Evolutionary conservation across 2,888 invertebrate species (phyloP).

Genomic region (Digitonthophagus gazella): DNA sequence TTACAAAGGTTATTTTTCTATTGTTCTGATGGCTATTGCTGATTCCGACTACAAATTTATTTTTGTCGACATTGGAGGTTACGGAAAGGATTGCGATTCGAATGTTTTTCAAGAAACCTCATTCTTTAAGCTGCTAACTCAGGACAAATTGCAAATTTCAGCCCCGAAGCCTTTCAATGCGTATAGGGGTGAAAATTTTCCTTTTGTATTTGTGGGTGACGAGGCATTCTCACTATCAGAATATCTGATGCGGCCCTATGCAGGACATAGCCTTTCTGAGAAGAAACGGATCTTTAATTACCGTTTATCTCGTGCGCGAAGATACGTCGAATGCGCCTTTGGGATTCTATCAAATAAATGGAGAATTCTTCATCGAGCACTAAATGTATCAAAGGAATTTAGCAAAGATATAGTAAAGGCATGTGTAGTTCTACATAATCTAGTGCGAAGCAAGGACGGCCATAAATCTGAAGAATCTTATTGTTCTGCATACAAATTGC

Average conservation of each 20-base stretch:
- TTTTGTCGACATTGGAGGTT: conserved; percentile 18
- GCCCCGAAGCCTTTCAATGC: not conserved
- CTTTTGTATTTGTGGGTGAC: conserved; percentile 15
- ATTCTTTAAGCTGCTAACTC: not conserved
- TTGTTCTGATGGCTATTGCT: conserved; percentile 9
- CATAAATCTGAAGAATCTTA: too few species aligned
- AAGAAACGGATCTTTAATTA: not conserved
- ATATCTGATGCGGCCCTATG: conserved; percentile 17
- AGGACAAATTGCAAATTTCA: not conserved
- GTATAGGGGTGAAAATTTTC: not conserved
- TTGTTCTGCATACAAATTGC: too few species aligned
- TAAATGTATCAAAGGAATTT: conserved; percentile 3
- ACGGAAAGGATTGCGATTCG: conserved; percentile 15
- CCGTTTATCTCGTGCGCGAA: not conserved
- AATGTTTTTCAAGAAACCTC: not conserved
- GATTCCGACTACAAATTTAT: conserved; percentile 17
- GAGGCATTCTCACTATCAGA: conserved; percentile 15
- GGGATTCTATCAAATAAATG: conserved; percentile 13
- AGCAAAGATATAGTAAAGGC: conserved; percentile 1
- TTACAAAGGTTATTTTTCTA: conserved; percentile 31
- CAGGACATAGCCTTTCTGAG: not conserved
- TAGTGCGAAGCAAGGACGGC: too few species aligned
- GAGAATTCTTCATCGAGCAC: not conserved
- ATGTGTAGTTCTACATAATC: conserved; percentile 7
- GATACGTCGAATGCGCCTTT: conserved; percentile 9